Percentiles rank a stretch among this genome's conserved stretches.
These are phyloP conservation scores for Oryzias dopingdopingensis DNA, from an alignment of 2,797 vertebrate genomes.

Conservation along the genomic window DNA sequence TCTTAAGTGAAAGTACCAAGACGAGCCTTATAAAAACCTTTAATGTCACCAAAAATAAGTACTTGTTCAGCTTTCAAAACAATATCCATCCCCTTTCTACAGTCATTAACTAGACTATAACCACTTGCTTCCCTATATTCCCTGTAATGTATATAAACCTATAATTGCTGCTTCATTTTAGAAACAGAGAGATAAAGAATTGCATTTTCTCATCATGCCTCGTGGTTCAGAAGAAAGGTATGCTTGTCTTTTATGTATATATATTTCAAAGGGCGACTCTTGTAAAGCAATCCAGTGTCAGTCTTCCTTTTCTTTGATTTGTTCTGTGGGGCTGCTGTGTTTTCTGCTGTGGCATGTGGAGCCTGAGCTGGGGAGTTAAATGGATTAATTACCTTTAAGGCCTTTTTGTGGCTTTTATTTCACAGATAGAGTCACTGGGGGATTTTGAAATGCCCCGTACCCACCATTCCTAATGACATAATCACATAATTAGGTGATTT, in stretches of 20 bases:
- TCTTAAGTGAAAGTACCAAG: no score
- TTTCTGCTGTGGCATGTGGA: constrained; percentile 79
- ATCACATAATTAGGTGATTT: constrained; percentile 93
- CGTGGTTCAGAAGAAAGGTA: constrained; percentile 76
- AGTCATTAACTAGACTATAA: constrained; percentile 48
- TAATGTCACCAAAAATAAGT: no score
- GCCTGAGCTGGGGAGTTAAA: constrained; percentile 82
- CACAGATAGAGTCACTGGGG: constrained; percentile 78
- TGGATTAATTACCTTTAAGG: constrained; percentile 92
- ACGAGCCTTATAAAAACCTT: no score
- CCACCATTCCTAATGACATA: constrained; percentile 87
- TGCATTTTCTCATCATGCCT: constrained; percentile 66
- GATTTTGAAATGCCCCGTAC: constrained; percentile 81
- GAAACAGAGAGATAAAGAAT: constrained; percentile 35
- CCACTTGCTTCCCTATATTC: constrained; percentile 54
- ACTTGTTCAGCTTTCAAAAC: no score
- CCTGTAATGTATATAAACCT: constrained; percentile 70
- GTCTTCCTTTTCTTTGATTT: constrained; percentile 66
- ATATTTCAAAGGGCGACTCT: constrained; percentile 86
- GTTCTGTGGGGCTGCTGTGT: constrained; percentile 72
- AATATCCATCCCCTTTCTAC: no score
- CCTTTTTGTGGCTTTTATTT: constrained; percentile 88
- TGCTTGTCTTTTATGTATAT: constrained; percentile 84
- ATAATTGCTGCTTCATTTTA: constrained; percentile 56
- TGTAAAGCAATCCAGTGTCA: constrained; percentile 84